Conservation (phyloP, 2,797 vertebrate genomes). For the Macroramphosus scolopax region DNA sequence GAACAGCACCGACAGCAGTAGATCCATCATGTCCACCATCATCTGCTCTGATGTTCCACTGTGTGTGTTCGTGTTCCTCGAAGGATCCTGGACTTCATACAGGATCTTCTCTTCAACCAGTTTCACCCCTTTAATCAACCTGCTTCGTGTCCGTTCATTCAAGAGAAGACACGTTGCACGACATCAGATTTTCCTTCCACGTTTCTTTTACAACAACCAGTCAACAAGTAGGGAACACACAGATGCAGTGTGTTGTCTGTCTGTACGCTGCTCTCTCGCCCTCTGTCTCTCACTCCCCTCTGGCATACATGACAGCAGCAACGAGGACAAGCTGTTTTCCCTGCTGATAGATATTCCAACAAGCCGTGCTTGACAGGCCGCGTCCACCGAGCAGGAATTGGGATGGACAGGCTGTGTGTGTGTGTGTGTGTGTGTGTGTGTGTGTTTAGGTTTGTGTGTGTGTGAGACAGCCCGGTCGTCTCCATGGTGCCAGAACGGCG, state of each 20-base stretch:
- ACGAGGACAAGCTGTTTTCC: conserved; percentile 64
- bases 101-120: too few relatives aligned
- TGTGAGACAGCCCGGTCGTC: conserved; percentile 32
- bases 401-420: conserved; percentile 40
- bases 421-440: conserved; percentile 14
- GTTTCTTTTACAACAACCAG: neutral
- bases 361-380: conserved; percentile 47
- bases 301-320: conserved; percentile 61
- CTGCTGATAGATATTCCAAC: conserved; percentile 61
- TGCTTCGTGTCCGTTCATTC: neutral
- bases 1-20: too few relatives aligned
- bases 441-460: conserved; percentile 8
- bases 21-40: too few relatives aligned
- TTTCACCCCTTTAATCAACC: too few relatives aligned
- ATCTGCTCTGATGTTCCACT: neutral
- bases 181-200: too few relatives aligned
- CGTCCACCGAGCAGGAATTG: conserved; percentile 38
- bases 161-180: neutral
- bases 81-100: too few relatives aligned
- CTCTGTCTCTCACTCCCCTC: conserved; percentile 25
- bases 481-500: conserved; percentile 36
- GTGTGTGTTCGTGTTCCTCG: too few relatives aligned
- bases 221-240: conserved; percentile 5
- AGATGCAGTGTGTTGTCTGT: conserved; percentile 3
- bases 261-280: neutral